These are phyloP conservation scores for Agrotis segetum DNA, from an alignment of 2,888 invertebrate species.

Conservation along the genomic window DNA sequence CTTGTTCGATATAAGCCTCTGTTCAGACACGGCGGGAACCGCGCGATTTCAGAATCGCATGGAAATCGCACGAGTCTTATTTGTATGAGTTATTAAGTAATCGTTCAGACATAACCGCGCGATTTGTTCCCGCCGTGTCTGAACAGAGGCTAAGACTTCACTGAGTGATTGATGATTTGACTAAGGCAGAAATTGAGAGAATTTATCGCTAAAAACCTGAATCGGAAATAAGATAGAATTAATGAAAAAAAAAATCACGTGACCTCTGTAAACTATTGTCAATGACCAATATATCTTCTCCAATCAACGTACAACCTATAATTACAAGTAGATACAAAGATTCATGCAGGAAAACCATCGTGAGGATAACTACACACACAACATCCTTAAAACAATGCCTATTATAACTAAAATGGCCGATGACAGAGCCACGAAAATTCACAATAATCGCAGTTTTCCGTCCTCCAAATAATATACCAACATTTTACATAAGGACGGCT, in stretches of 20 bases:
- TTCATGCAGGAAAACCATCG: conserved; percentile 33
- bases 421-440: conserved; percentile 72
- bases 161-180: no score
- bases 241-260: background rate
- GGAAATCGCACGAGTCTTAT: no score
- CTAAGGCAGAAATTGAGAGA: no score
- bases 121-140: no score
- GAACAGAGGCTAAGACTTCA: no score
- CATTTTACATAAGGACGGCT: conserved; percentile 82
- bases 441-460: conserved; percentile 83
- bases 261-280: conserved; percentile 12
- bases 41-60: no score
- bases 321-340: conserved; percentile 16
- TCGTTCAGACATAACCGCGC: no score
- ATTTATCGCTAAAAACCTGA: background rate
- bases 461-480: conserved; percentile 79
- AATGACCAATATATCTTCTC: conserved; percentile 22
- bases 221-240: background rate
- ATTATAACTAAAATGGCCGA: conserved; percentile 55
- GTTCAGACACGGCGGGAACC: no score
- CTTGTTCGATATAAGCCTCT: no score
- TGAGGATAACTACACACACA: conserved; percentile 38
- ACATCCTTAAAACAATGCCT: conserved; percentile 65
- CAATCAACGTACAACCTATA: conserved; percentile 16
- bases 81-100: no score